A percentile compares a stretch with the other conserved stretches of the same genome.
These are phyloP conservation scores for Macrobrachium nipponense DNA, from an alignment of 1,140 invertebrate genomes.

Conservation along the genomic window DNA sequence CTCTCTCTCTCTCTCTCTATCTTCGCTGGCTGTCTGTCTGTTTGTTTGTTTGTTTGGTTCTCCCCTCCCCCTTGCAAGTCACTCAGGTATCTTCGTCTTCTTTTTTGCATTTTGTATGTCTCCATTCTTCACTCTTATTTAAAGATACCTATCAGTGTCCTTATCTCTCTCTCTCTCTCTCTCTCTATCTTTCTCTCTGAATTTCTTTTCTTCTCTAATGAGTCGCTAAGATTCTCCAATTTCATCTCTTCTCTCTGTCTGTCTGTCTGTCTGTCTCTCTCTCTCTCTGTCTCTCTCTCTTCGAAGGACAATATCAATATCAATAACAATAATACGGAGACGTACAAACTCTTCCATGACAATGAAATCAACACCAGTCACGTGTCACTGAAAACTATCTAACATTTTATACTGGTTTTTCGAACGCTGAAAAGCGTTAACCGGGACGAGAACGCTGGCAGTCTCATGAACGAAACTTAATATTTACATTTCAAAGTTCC, in stretches of 20 bases:
- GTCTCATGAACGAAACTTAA: too few species aligned
- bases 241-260: conserved; percentile 18
- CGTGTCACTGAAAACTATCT: too few species aligned
- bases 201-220: background rate
- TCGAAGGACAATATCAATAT: background rate
- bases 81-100: background rate
- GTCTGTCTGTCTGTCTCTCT: conserved; percentile 39
- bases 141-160: background rate
- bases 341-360: too few species aligned
- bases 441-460: too few species aligned
- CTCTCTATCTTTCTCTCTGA: conserved; percentile 6
- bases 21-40: background rate
- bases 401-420: too few species aligned
- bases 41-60: too few species aligned
- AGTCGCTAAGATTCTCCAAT: background rate
- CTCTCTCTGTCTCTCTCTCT: conserved; percentile 17
- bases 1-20: conserved; percentile 5
- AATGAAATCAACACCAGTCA: too few species aligned
- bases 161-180: conserved; percentile 1
- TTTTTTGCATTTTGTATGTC: background rate
- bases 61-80: too few species aligned
- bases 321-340: too few species aligned
- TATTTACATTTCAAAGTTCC: too few species aligned
- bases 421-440: too few species aligned
- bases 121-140: background rate